Percentiles rank a stretch among this genome's conserved stretches.
Evolutionary conservation across 2,888 invertebrate genomes (phyloP).

Genomic region (Leptopilina syphax): DNA sequence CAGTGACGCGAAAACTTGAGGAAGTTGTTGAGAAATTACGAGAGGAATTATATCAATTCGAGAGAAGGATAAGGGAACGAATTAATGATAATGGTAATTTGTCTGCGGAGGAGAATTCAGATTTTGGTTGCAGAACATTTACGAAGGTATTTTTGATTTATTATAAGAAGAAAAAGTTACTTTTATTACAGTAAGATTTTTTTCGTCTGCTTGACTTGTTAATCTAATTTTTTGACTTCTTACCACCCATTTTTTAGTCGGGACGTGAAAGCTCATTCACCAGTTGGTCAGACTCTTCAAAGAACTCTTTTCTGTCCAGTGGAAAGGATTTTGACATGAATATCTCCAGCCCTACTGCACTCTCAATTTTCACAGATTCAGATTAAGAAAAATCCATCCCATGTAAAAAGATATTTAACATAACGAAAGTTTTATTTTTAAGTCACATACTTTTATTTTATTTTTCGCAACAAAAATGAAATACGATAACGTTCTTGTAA

Average conservation of each 20-base stretch:
- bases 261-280: constrained; percentile 33
- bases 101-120: constrained; percentile 56
- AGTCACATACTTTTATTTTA: not conserved
- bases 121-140: constrained; percentile 24
- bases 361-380: constrained; percentile 61
- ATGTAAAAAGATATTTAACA: not conserved
- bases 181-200: not conserved
- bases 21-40: constrained; percentile 59
- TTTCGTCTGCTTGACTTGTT: not conserved
- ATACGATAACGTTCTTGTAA: not conserved
- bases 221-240: not conserved
- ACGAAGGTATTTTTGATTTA: not conserved
- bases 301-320: constrained; percentile 43
- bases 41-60: constrained; percentile 55
- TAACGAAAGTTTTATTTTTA: not conserved
- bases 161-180: not conserved
- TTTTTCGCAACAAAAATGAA: not conserved
- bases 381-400: constrained; percentile 33
- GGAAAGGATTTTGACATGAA: constrained; percentile 57
- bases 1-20: constrained; percentile 61
- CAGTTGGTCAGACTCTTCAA: constrained; percentile 41
- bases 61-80: constrained; percentile 52
- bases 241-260: not conserved
- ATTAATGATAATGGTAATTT: constrained; percentile 58
- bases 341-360: constrained; percentile 61